Percentiles rank a stretch among this genome's conserved stretches.
Conservation (phyloP, 1,140 invertebrate species). For the Drosophila takahashii region DNA sequence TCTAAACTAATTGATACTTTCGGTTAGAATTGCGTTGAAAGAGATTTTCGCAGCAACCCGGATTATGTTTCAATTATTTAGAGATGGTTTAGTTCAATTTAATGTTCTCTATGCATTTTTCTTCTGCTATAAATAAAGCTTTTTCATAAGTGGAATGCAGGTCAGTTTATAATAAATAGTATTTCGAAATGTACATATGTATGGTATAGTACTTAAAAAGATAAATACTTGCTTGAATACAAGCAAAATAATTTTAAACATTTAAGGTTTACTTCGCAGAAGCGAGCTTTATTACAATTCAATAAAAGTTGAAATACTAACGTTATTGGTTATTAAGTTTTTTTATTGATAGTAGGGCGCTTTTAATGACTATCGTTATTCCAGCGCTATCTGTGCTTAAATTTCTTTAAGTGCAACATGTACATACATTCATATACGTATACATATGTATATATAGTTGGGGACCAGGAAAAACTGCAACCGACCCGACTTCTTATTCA, state of each 20-base stretch:
- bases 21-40: no score
- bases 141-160: neutral
- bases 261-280: neutral
- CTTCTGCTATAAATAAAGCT: neutral
- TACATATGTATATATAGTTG: neutral
- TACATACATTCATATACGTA: neutral
- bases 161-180: neutral
- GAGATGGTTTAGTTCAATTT: neutral
- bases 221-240: neutral
- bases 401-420: conserved; percentile 4
- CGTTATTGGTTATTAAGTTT: neutral
- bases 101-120: neutral
- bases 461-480: conserved; percentile 15
- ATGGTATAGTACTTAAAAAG: neutral
- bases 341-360: neutral
- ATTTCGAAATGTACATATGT: neutral
- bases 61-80: neutral
- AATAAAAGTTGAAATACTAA: neutral
- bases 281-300: neutral
- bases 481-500: conserved; percentile 29
- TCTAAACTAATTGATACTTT: no score
- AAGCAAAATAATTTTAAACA: neutral
- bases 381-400: neutral
- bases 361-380: neutral
- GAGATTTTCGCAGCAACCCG: no score